phyloP scores from a whole-genome alignment of 2,797 vertebrate species.

The Malacoctenus gilli region DNA sequence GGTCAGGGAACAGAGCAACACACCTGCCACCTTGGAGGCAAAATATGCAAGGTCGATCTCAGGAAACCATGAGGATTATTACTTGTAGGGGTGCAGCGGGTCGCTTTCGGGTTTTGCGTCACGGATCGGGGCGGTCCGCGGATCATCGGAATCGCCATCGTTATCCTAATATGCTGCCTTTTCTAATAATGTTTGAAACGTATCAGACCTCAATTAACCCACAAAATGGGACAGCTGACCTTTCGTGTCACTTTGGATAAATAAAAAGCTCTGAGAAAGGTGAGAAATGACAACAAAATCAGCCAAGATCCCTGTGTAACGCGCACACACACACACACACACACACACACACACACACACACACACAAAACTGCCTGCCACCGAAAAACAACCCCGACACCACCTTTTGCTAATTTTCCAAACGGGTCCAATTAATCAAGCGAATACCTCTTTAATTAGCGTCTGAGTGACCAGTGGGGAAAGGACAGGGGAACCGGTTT shows the following conservation, averaged over 20 bases:
- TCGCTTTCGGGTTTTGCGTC: too few relatives aligned
- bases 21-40: neutral
- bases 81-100: too few relatives aligned
- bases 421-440: slow-evolving; percentile 66
- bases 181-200: slow-evolving; percentile 17
- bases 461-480: slow-evolving; percentile 32
- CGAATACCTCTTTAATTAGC: slow-evolving; percentile 64
- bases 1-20: slow-evolving; percentile 13
- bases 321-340: too few relatives aligned
- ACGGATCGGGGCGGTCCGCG: too few relatives aligned
- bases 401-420: slow-evolving; percentile 38
- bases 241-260: slow-evolving; percentile 50
- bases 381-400: slow-evolving; percentile 32
- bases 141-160: too few relatives aligned
- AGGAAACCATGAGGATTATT: too few relatives aligned
- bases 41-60: too few relatives aligned
- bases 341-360: too few relatives aligned
- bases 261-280: slow-evolving; percentile 41
- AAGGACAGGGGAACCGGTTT: slow-evolving; percentile 2
- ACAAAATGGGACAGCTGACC: slow-evolving; percentile 39
- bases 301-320: slow-evolving; percentile 25
- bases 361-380: slow-evolving; percentile 18
- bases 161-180: slow-evolving; percentile 25
- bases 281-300: slow-evolving; percentile 46
- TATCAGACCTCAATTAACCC: slow-evolving; percentile 67